These are phyloP conservation scores for Aphidius gifuensis DNA, from an alignment of 1,140 invertebrate genomes.

Conservation along the genomic window DNA sequence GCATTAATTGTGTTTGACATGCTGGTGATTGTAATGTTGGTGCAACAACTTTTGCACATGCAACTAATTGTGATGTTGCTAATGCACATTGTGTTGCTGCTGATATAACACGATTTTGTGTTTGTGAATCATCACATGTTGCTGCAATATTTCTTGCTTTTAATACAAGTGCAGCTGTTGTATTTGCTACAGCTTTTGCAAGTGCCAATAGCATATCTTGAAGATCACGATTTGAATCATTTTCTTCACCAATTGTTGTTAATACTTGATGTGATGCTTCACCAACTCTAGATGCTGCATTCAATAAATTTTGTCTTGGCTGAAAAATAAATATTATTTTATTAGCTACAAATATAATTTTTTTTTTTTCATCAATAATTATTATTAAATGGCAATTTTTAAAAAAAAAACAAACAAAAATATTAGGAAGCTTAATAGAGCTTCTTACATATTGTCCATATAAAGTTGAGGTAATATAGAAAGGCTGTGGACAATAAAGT, in stretches of 20 bases:
- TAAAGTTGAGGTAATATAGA: slow-evolving; percentile 43
- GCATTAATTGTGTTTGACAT: slow-evolving; percentile 91
- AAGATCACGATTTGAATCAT: slow-evolving; percentile 72
- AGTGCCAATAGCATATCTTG: slow-evolving; percentile 84
- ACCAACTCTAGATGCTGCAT: slow-evolving; percentile 91
- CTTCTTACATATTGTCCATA: slow-evolving; percentile 51
- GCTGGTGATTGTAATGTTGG: slow-evolving; percentile 83
- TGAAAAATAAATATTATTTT: slow-evolving; percentile 48
- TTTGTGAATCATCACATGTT: slow-evolving; percentile 72
- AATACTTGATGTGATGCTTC: slow-evolving; percentile 93
- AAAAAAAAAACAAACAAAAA: no score
- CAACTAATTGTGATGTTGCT: slow-evolving; percentile 95
- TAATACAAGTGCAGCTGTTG: slow-evolving; percentile 90
- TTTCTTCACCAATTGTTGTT: slow-evolving; percentile 91
- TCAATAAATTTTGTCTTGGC: slow-evolving; percentile 87
- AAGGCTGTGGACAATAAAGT: slow-evolving; percentile 37
- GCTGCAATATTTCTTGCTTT: slow-evolving; percentile 92
- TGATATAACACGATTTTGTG: slow-evolving; percentile 86
- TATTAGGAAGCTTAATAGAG: background rate
- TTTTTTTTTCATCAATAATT: no score
- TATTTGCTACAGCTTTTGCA: slow-evolving; percentile 95
- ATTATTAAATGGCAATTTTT: no score
- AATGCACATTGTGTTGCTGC: slow-evolving; percentile 95
- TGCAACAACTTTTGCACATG: slow-evolving; percentile 92
- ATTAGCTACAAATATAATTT: background rate